These are phyloP conservation scores for Gallinago paraguaiae DNA, from an alignment of 2,113 vertebrate species.

Conservation along the genomic window DNA sequence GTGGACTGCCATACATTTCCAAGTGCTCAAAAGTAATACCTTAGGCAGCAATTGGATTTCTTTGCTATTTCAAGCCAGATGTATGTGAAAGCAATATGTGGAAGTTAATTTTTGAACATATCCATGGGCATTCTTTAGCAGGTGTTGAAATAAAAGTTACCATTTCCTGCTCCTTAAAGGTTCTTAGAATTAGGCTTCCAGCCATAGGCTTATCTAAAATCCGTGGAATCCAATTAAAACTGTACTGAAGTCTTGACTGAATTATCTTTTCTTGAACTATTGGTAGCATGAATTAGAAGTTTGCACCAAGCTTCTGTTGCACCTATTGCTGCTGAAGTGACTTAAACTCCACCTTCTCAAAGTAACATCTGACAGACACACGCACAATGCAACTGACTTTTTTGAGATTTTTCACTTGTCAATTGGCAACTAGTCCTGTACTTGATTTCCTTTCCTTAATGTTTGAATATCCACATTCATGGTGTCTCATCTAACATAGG, in stretches of 20 bases:
- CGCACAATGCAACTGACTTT: not conserved
- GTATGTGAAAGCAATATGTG: not conserved
- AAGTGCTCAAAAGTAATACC: not conserved
- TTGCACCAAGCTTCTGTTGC: not conserved
- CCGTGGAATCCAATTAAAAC: slow-evolving; percentile 84
- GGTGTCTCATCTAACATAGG: not conserved
- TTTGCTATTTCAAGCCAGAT: not conserved
- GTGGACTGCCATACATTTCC: not conserved
- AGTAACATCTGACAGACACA: not conserved
- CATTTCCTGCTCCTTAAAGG: slow-evolving; percentile 42
- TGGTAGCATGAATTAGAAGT: slow-evolving; percentile 30
- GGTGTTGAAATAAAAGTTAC: slow-evolving; percentile 47
- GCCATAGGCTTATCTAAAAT: slow-evolving; percentile 79
- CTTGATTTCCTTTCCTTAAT: not conserved
- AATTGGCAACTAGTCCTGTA: not conserved
- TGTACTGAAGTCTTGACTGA: slow-evolving; percentile 78
- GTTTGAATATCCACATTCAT: not conserved
- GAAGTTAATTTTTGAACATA: not conserved
- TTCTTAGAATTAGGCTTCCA: slow-evolving; percentile 70
- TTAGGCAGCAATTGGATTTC: not conserved
- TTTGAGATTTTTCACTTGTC: not conserved
- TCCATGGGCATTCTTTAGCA: not conserved
- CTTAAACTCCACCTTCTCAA: not conserved
- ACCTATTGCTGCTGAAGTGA: not conserved
- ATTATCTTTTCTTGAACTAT: slow-evolving; percentile 67